Conservation (phyloP, 1,140 invertebrate species). For the Maniola jurtina region DNA sequence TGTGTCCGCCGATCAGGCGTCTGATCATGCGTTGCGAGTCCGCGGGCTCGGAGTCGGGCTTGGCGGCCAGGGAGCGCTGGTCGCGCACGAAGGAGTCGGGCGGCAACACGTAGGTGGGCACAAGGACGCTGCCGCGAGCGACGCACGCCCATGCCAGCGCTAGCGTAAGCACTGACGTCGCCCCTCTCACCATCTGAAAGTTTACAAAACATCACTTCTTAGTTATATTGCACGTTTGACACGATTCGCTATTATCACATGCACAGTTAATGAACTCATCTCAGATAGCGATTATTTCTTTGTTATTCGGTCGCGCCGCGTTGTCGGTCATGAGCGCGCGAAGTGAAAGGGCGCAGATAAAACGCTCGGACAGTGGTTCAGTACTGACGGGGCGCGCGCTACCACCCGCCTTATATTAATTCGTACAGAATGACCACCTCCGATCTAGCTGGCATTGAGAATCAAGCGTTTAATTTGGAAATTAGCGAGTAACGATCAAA, state of each 20-base stretch:
- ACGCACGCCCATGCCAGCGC: conserved; percentile 67
- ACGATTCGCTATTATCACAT: conserved; percentile 26
- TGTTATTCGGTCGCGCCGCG: conserved; percentile 48
- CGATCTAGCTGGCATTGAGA: conserved; percentile 74
- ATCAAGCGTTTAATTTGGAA: conserved; percentile 76
- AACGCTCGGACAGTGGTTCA: conserved; percentile 56
- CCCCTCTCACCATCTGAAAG: conserved; percentile 78
- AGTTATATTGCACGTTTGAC: conserved; percentile 45
- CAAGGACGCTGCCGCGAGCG: conserved; percentile 69
- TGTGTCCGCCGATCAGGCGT: conserved; percentile 82
- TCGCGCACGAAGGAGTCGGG: conserved; percentile 76
- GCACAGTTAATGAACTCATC: conserved; percentile 64
- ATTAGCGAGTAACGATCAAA: conserved; percentile 67
- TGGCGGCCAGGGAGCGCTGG: conserved; percentile 63
- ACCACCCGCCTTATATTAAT: conserved; percentile 73
- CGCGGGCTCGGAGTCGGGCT: conserved; percentile 49
- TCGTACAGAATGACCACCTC: conserved; percentile 61
- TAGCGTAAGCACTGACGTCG: conserved; percentile 68
- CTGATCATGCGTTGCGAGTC: conserved; percentile 78
- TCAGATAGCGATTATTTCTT: conserved; percentile 53
- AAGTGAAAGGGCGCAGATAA: conserved; percentile 75
- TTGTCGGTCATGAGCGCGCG: conserved; percentile 58
- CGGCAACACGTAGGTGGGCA: conserved; percentile 76
- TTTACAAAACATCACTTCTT: conserved; percentile 62
- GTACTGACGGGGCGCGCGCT: conserved; percentile 66